A percentile compares a stretch with the other conserved stretches of the same genome.
phyloP scores from a whole-genome alignment of 2,797 vertebrate species.

The Eurystomus glaucurus region DNA sequence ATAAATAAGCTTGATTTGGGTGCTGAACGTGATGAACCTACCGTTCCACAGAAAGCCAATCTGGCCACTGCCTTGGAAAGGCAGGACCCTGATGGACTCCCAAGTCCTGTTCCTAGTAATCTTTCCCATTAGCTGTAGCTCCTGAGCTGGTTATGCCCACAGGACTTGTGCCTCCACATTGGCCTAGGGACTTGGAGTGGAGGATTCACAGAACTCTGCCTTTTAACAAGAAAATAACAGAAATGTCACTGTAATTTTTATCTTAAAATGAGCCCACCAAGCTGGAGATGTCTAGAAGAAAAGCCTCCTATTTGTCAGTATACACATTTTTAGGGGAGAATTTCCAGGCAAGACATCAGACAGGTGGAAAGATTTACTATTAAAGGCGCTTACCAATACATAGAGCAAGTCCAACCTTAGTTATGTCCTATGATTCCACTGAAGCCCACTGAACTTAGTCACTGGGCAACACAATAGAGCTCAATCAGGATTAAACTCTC shows the following conservation, averaged over 20 bases:
- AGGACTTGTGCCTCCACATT: not conserved
- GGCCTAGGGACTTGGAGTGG: not conserved
- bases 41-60: not conserved
- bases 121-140: not conserved
- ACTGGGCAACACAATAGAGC: not conserved
- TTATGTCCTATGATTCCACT: not conserved
- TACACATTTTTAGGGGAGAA: not conserved
- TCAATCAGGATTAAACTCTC: slow-evolving; percentile 7
- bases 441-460: not conserved
- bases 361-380: not conserved
- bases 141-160: not conserved
- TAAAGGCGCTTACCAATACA: not conserved
- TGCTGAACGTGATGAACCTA: not conserved
- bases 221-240: not conserved
- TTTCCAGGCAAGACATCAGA: not conserved
- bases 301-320: not conserved
- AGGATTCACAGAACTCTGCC: not conserved
- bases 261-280: not conserved
- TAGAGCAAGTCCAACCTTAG: not conserved
- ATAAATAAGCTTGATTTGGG: not conserved
- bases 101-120: not conserved
- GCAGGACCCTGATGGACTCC: rapidly evolving
- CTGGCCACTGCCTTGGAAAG: not conserved
- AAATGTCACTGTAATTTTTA: not conserved
- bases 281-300: not conserved